Conservation (phyloP, 1,140 invertebrate species). For the Limonius californicus region DNA sequence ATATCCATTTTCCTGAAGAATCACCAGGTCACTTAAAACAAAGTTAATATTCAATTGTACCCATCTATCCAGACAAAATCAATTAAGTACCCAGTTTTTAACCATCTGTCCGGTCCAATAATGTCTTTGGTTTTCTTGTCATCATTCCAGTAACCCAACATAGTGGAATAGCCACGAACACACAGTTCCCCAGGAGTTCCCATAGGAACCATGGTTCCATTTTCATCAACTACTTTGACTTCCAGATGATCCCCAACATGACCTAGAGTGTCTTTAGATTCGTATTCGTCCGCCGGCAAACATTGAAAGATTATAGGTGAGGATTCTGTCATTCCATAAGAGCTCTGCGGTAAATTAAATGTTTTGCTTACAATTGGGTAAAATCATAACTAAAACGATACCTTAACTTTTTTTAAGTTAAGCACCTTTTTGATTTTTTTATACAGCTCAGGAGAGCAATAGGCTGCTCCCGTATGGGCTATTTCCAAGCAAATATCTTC, state of each 20-base stretch:
- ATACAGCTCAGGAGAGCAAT: slow-evolving; percentile 69
- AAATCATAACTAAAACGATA: slow-evolving; percentile 60
- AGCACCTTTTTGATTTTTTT: slow-evolving; percentile 51
- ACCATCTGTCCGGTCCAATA: slow-evolving; percentile 72
- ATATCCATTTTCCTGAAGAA: slow-evolving; percentile 73
- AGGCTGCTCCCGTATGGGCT: slow-evolving; percentile 71
- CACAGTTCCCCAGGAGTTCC: slow-evolving; percentile 79
- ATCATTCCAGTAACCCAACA: slow-evolving; percentile 85
- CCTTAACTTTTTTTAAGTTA: slow-evolving; percentile 39
- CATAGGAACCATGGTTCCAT: slow-evolving; percentile 68
- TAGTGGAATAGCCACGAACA: slow-evolving; percentile 74
- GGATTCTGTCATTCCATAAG: slow-evolving; percentile 88
- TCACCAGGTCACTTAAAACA: slow-evolving; percentile 66
- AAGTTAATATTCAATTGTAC: neutral
- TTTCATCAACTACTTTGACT: slow-evolving; percentile 67
- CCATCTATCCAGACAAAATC: neutral
- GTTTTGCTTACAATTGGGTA: no score
- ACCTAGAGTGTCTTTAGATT: slow-evolving; percentile 72
- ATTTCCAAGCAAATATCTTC: slow-evolving; percentile 50
- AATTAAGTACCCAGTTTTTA: slow-evolving; percentile 73
- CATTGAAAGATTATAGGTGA: slow-evolving; percentile 73
- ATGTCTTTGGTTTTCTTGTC: slow-evolving; percentile 72
- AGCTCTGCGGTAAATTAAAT: no score
- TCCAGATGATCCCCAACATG: slow-evolving; percentile 75
- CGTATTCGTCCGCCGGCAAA: slow-evolving; percentile 58